phyloP scores from a whole-genome alignment of 2,888 invertebrate species.

The Eucera pruinosa region DNA sequence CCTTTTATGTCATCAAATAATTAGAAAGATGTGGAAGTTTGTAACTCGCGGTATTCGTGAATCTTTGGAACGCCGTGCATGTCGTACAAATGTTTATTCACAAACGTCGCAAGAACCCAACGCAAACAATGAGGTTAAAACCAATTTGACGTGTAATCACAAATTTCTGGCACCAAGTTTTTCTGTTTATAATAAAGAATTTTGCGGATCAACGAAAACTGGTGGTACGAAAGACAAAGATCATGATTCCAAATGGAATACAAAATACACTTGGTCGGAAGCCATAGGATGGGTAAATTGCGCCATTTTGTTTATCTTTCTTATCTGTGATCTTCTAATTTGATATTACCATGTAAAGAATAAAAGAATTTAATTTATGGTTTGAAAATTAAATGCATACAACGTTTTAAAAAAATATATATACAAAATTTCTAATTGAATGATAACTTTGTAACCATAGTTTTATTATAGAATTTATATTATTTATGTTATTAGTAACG shows the following conservation, averaged over 20 bases:
- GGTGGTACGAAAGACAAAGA: slow-evolving; percentile 72
- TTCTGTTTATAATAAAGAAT: slow-evolving; percentile 64
- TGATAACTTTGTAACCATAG: background rate
- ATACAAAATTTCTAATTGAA: background rate
- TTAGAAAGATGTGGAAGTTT: slow-evolving; percentile 78
- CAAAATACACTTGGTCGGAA: slow-evolving; percentile 78
- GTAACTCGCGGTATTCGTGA: slow-evolving; percentile 80
- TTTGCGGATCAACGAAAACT: slow-evolving; percentile 69
- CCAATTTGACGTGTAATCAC: slow-evolving; percentile 62
- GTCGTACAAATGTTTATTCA: slow-evolving; percentile 79
- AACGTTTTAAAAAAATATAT: slow-evolving; percentile 1
- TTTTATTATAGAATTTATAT: background rate
- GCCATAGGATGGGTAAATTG: slow-evolving; percentile 80
- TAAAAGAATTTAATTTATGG: background rate
- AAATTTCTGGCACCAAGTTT: slow-evolving; percentile 71
- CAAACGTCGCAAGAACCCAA: slow-evolving; percentile 74
- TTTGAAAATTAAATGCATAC: background rate
- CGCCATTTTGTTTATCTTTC: slow-evolving; percentile 27
- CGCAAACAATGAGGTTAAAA: slow-evolving; percentile 70
- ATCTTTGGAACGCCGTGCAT: slow-evolving; percentile 76
- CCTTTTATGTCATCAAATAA: background rate
- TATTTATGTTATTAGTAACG: background rate
- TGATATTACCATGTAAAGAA: background rate
- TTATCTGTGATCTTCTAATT: slow-evolving; percentile 2
- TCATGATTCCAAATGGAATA: slow-evolving; percentile 74